Percentiles rank a stretch among this genome's conserved stretches.
These are phyloP conservation scores for Neofelis nebulosa DNA, from an alignment of 2,113 vertebrate genomes.

Conservation along the genomic window DNA sequence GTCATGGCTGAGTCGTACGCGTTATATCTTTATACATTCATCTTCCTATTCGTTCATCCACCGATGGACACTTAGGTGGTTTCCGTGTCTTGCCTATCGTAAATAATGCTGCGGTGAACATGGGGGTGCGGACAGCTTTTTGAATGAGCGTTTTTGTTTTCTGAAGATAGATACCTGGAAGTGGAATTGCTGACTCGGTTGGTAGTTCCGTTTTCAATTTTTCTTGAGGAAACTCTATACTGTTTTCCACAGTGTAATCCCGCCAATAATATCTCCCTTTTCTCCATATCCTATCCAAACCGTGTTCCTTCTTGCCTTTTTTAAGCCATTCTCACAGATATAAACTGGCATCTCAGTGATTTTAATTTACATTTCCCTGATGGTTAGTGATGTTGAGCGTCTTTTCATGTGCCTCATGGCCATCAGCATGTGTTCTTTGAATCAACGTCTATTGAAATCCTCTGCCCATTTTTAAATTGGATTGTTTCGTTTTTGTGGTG, in stretches of 20 bases:
- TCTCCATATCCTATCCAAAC: background rate
- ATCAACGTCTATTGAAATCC: background rate
- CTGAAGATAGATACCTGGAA: background rate
- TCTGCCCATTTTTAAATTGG: background rate
- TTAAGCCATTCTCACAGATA: background rate
- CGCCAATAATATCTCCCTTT: background rate
- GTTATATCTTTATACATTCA: background rate
- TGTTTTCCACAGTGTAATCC: background rate
- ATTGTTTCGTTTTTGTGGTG: background rate
- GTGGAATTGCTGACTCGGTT: background rate
- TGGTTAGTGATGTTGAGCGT: background rate
- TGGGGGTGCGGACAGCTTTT: background rate
- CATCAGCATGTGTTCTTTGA: background rate
- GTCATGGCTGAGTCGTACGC: background rate
- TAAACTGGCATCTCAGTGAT: background rate
- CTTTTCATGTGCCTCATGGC: background rate
- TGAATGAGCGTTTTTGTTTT: background rate
- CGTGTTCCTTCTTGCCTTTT: background rate
- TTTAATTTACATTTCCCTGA: background rate
- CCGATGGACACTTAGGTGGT: background rate
- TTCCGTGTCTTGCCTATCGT: background rate
- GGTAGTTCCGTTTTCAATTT: background rate
- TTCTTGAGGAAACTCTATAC: background rate
- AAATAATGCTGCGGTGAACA: background rate
- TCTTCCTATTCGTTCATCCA: background rate